Evolutionary conservation across 2,888 invertebrate species (phyloP), one percentile per base, ranked within the genome.

Genomic region (Gastrophysa polygoni): DNA sequence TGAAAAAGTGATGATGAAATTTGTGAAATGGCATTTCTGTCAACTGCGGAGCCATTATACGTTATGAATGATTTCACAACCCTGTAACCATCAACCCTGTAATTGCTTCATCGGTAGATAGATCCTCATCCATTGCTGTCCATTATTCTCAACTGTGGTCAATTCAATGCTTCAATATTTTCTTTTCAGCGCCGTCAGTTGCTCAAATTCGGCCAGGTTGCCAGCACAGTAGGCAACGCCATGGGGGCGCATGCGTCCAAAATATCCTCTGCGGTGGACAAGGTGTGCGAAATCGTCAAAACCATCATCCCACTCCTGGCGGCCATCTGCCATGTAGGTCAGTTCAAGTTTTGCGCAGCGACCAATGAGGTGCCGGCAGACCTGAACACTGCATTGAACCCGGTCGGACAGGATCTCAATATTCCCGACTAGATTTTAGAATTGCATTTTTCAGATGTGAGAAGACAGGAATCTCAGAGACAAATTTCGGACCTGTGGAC

Each of bases 291-390:
- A 67, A 71, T 81, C 20, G 72, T 81, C 17, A 81, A 81, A 71
- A 80, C 80, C 2, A 69, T 81, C 8, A 75, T 81, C 46, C 81
- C 81, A 2, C 73, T 81, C 5, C 59, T 81, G 28, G 78, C 80
- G 1, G 81, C 81, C 4, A 75, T 81, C 14, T 81, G 81, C 67
- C 78, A 78, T 50, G 81, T 81, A 1, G 81, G 80, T 2, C 75
- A 81, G 63, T 81, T 81, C 66, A 72, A 78, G 61, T 81, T 81
- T 69, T 81, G 81, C 65, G 70, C 78, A 3, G 75, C 80, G 4
- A 73, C 80, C 11, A 74, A 73, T 18, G 77, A 73, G 38, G 79
- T 75, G 20, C 78, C 78, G 2, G 69, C 62, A 10, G 70, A 75
- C 57, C 58, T 80, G 4, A 58, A 69, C 1, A 70, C 66, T 49